Evolutionary conservation across 2,888 invertebrate genomes (phyloP).

Genomic region (Hypsopygia costalis): DNA sequence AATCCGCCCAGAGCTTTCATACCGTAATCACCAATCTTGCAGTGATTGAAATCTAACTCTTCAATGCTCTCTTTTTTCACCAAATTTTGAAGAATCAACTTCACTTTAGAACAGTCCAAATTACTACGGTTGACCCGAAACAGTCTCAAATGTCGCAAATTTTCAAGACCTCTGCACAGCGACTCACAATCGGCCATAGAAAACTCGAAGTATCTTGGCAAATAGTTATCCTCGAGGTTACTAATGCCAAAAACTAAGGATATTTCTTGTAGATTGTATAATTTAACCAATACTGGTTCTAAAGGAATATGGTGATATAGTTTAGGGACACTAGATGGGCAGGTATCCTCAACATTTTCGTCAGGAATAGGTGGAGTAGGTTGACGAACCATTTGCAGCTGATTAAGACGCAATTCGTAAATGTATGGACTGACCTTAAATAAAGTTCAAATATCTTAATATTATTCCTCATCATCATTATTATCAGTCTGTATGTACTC

Average conservation of each 20-base stretch:
- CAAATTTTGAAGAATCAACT: constrained; percentile 77
- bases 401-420: constrained; percentile 66
- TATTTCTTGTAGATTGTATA: constrained; percentile 77
- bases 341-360: constrained; percentile 54
- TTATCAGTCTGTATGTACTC: too few relatives aligned
- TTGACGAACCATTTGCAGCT: constrained; percentile 77
- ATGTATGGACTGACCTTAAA: constrained; percentile 74
- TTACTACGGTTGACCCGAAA: constrained; percentile 82
- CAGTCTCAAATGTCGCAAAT: constrained; percentile 65
- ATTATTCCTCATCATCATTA: too few relatives aligned
- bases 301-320: constrained; percentile 81
- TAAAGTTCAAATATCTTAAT: constrained; percentile 5
- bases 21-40: constrained; percentile 82
- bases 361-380: constrained; percentile 56
- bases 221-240: constrained; percentile 73
- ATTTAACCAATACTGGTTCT: constrained; percentile 67
- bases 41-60: constrained; percentile 84
- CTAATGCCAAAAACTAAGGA: constrained; percentile 63
- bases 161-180: constrained; percentile 73
- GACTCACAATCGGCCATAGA: constrained; percentile 79
- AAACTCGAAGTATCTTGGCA: constrained; percentile 82
- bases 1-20: constrained; percentile 83
- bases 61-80: constrained; percentile 72
- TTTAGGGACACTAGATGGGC: constrained; percentile 56
- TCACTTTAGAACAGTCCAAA: constrained; percentile 80